Evolutionary conservation across 2,113 vertebrate species (phyloP).

Genomic region (Lepisosteus osseus): DNA sequence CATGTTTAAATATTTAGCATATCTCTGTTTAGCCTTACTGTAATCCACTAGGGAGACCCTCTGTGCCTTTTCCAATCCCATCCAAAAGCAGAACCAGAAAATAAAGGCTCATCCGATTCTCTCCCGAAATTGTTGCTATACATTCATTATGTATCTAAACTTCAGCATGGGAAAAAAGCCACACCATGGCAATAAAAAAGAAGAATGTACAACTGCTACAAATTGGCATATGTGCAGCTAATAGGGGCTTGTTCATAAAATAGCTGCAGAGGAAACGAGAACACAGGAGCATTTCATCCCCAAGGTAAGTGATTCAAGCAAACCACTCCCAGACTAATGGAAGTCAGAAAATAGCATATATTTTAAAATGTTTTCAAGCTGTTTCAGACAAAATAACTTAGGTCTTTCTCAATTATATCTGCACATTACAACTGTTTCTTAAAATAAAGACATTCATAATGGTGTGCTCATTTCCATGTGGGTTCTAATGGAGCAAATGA

Average conservation of each 20-base stretch:
- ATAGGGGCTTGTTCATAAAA: no score
- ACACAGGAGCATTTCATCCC: not conserved
- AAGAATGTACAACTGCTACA: conserved; percentile 34
- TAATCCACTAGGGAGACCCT: conserved; percentile 55
- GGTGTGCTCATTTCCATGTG: no score
- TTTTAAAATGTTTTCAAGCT: no score
- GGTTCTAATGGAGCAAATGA: no score
- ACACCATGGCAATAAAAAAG: conserved; percentile 40
- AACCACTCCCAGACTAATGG: not conserved
- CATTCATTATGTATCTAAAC: conserved; percentile 33
- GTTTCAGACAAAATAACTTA: no score
- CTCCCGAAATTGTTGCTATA: conserved; percentile 45
- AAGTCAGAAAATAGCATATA: no score
- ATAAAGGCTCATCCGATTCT: conserved; percentile 12
- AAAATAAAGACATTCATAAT: no score
- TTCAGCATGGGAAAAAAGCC: conserved; percentile 23
- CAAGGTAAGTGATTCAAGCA: not conserved
- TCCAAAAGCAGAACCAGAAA: conserved; percentile 26
- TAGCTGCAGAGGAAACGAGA: no score
- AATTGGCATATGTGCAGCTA: no score
- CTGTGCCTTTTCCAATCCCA: conserved; percentile 41
- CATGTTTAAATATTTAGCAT: conserved; percentile 75
- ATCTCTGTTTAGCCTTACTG: conserved; percentile 62
- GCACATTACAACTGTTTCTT: no score
- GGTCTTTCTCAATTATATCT: no score